phyloP scores from a whole-genome alignment of 2,113 vertebrate species.

The Sylvilagus bachmani region DNA sequence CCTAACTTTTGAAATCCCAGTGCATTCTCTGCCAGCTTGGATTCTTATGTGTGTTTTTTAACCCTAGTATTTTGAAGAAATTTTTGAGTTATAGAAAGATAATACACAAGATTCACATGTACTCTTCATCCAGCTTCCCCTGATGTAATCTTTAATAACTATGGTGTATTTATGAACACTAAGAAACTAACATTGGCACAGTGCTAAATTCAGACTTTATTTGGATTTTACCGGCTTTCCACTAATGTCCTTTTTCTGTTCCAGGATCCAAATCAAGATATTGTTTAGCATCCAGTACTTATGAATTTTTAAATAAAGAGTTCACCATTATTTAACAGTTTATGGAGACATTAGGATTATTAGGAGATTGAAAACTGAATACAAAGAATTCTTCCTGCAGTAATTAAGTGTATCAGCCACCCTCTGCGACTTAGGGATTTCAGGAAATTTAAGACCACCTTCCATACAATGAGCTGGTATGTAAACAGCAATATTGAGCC shows the following conservation, averaged over 20 bases:
- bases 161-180: not conserved
- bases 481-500: too few relatives aligned
- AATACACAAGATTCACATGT: too few relatives aligned
- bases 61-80: not conserved
- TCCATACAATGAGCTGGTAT: not conserved
- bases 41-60: not conserved
- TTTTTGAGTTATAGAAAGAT: not conserved
- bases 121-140: not conserved
- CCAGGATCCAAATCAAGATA: not conserved
- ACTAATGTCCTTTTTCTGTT: not conserved
- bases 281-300: not conserved
- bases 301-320: not conserved
- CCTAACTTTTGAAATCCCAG: not conserved
- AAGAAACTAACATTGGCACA: too few relatives aligned
- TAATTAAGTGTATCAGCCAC: accelerated
- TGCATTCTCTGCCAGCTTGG: too few relatives aligned
- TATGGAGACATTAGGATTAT: not conserved
- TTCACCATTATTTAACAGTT: not conserved
- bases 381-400: not conserved
- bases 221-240: not conserved
- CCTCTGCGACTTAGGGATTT: not conserved
- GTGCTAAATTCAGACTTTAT: not conserved
- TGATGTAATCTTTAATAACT: not conserved
- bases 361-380: not conserved
- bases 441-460: not conserved